These are phyloP conservation scores for Ceriagrion tenellum DNA, from an alignment of 2,888 invertebrate species.

Conservation along the genomic window DNA sequence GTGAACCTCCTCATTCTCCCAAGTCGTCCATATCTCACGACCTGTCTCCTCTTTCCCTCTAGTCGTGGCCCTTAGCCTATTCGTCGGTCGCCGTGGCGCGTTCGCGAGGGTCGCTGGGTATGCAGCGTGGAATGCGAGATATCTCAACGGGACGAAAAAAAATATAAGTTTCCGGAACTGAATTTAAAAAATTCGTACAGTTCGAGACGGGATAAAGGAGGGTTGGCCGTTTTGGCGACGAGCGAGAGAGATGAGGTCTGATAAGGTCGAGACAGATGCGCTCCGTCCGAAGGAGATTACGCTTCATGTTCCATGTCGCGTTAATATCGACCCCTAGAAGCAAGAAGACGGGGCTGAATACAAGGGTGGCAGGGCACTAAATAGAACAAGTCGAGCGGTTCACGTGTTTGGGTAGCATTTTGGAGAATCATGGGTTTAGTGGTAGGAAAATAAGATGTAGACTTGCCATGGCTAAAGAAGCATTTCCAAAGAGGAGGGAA, in stretches of 20 bases:
- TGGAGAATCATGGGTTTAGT: too few species aligned
- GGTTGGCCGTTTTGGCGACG: not conserved
- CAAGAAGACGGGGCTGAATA: too few species aligned
- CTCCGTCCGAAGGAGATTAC: too few species aligned
- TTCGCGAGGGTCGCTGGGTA: not conserved
- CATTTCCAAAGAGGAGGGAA: too few species aligned
- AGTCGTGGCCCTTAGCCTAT: not conserved
- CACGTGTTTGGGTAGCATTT: too few species aligned
- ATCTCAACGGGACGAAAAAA: not conserved
- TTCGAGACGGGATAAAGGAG: not conserved
- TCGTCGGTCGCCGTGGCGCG: not conserved
- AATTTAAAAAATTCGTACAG: not conserved
- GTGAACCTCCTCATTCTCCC: not conserved
- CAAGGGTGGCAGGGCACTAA: too few species aligned
- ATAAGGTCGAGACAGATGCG: not conserved
- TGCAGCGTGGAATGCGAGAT: not conserved
- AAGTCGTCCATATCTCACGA: not conserved
- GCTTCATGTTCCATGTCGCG: too few species aligned
- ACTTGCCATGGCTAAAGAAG: too few species aligned
- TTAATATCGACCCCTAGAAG: too few species aligned
- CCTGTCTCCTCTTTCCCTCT: not conserved
- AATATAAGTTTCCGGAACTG: not conserved
- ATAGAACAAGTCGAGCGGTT: too few species aligned
- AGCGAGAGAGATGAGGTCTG: not conserved
- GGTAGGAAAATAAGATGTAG: too few species aligned